Conservation (phyloP, 2,113 vertebrate species). For the Aspiorhynchus laticeps region DNA sequence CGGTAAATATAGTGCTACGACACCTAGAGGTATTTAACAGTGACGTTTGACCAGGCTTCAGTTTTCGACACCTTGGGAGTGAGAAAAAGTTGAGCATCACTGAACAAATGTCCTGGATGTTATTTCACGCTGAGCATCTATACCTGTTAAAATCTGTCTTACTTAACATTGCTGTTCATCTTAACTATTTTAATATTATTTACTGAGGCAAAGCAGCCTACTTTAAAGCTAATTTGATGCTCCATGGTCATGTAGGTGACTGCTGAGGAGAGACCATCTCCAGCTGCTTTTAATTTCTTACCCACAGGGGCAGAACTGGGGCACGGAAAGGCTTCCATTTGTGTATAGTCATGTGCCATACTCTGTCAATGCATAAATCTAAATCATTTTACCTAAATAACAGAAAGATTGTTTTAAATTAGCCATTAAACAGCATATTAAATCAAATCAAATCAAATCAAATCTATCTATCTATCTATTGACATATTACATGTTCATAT, state of each 20-base stretch:
- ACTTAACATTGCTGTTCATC: not conserved
- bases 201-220: constrained; percentile 10
- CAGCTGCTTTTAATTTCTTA: constrained; percentile 52
- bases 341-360: not conserved
- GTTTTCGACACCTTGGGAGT: not conserved
- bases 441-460: no score
- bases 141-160: not conserved
- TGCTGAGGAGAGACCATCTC: constrained; percentile 46
- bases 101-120: not conserved
- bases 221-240: constrained; percentile 56
- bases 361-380: not conserved
- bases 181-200: constrained; percentile 14
- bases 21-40: not conserved
- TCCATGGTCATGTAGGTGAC: constrained; percentile 50
- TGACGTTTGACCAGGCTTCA: not conserved
- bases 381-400: not conserved
- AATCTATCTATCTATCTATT: no score
- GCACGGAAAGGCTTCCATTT: not conserved
- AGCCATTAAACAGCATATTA: not conserved
- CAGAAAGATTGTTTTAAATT: not conserved
- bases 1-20: not conserved
- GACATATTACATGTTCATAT: no score
- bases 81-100: not conserved
- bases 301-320: constrained; percentile 35
- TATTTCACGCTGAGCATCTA: not conserved